Evolutionary conservation across 2,797 vertebrate genomes (phyloP).

Genomic region (Allobates femoralis): DNA sequence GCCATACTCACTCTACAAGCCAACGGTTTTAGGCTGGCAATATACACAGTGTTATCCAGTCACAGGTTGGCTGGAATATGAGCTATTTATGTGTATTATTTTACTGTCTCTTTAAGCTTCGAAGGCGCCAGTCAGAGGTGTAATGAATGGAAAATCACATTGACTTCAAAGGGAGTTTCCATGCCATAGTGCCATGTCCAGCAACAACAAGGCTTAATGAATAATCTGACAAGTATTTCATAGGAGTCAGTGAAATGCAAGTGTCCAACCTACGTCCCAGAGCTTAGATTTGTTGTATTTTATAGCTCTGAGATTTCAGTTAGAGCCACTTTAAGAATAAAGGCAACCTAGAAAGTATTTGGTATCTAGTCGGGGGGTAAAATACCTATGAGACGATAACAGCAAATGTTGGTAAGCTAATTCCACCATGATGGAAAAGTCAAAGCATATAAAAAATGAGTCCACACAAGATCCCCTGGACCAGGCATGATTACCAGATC

Average conservation of each 20-base stretch:
- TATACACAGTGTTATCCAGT: neutral
- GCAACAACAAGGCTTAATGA: constrained; percentile 36
- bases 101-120: constrained; percentile 34
- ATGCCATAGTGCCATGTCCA: constrained; percentile 22
- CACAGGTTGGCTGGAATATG: neutral
- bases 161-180: constrained; percentile 51
- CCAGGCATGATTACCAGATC: too few species aligned
- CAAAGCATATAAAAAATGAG: neutral
- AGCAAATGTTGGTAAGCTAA: neutral
- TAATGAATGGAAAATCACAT: constrained; percentile 48
- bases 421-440: neutral
- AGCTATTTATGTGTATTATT: neutral
- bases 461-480: too few species aligned
- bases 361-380: neutral
- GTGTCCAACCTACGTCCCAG: constrained; percentile 17
- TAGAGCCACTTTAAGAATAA: neutral
- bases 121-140: constrained; percentile 10
- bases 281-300: constrained; percentile 34
- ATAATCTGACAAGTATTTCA: constrained; percentile 54
- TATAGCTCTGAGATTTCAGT: constrained; percentile 4
- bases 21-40: neutral
- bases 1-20: neutral
- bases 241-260: constrained; percentile 34
- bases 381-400: neutral
- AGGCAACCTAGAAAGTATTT: neutral